Evolutionary conservation across 1,140 invertebrate species (phyloP).

Genomic region (Drosophila virilis): DNA sequence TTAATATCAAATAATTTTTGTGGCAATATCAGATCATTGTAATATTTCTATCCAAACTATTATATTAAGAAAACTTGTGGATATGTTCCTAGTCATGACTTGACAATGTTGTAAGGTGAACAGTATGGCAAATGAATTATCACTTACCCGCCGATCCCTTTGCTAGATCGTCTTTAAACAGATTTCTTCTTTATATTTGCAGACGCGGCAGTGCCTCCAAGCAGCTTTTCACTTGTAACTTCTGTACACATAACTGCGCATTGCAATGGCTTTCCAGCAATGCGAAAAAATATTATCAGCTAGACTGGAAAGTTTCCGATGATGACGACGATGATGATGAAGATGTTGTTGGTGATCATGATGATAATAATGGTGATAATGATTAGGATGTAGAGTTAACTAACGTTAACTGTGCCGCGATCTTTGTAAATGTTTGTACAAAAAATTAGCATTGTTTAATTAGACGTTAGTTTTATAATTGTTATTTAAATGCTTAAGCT

Average conservation of each 20-base stretch:
- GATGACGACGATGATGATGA: constrained; percentile 46
- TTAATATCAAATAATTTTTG: too few species aligned
- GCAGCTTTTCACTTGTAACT: constrained; percentile 79
- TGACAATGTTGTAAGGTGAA: too few species aligned
- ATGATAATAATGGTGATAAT: constrained; percentile 10
- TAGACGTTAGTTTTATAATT: constrained; percentile 66
- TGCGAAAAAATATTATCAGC: constrained; percentile 72
- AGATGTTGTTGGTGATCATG: constrained; percentile 1
- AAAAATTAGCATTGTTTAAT: constrained; percentile 51
- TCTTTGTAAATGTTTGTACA: constrained; percentile 50
- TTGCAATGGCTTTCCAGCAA: constrained; percentile 64
- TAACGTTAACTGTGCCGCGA: constrained; percentile 5
- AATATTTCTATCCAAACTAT: too few species aligned
- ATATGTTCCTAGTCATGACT: background rate
- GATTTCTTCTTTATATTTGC: constrained; percentile 3
- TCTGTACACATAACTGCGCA: constrained; percentile 71
- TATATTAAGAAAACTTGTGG: too few species aligned
- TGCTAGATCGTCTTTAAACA: background rate
- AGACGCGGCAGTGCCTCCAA: constrained; percentile 77
- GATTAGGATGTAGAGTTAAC: constrained; percentile 18
- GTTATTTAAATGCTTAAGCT: constrained; percentile 57
- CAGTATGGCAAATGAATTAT: background rate
- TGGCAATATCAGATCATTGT: too few species aligned
- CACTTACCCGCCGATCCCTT: background rate
- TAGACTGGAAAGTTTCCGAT: constrained; percentile 70